A percentile compares a stretch with the other conserved stretches of the same genome.
phyloP scores from a whole-genome alignment of 1,140 invertebrate species.

The Gryllus bimaculatus region DNA sequence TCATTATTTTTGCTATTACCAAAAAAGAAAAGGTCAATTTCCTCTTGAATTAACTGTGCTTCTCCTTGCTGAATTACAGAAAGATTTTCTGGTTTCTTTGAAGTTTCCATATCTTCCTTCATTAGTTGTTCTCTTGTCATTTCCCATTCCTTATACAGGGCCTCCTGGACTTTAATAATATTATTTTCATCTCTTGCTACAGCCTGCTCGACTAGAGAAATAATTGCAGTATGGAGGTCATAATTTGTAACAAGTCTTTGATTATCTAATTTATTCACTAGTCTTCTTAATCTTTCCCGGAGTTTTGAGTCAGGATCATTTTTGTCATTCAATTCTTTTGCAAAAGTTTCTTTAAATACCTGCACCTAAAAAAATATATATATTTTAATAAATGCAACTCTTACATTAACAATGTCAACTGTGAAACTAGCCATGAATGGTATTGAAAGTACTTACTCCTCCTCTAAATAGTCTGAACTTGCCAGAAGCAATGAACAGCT shows the following conservation, averaged over 20 bases:
- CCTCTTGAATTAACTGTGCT: slow-evolving; percentile 44
- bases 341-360: slow-evolving; percentile 8
- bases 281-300: slow-evolving; percentile 26
- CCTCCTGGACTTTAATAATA: slow-evolving; percentile 8
- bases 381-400: no score
- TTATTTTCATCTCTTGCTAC: slow-evolving; percentile 32
- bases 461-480: slow-evolving; percentile 11
- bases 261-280: slow-evolving; percentile 18
- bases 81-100: slow-evolving; percentile 39
- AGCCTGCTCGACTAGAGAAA: slow-evolving; percentile 22
- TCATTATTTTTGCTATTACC: slow-evolving; percentile 65
- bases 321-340: neutral
- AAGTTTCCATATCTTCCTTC: slow-evolving; percentile 43
- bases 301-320: neutral
- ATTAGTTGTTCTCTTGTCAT: slow-evolving; percentile 43
- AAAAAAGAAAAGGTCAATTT: slow-evolving; percentile 66
- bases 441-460: slow-evolving; percentile 11
- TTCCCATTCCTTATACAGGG: slow-evolving; percentile 46
- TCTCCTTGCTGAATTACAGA: slow-evolving; percentile 48
- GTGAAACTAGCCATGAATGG: no score
- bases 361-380: neutral
- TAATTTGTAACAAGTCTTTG: slow-evolving; percentile 14
- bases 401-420: no score
- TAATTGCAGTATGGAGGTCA: slow-evolving; percentile 18
- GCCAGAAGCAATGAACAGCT: slow-evolving; percentile 27